phyloP scores from a whole-genome alignment of 2,113 vertebrate genomes.

The Daphoenositta chrysoptera region DNA sequence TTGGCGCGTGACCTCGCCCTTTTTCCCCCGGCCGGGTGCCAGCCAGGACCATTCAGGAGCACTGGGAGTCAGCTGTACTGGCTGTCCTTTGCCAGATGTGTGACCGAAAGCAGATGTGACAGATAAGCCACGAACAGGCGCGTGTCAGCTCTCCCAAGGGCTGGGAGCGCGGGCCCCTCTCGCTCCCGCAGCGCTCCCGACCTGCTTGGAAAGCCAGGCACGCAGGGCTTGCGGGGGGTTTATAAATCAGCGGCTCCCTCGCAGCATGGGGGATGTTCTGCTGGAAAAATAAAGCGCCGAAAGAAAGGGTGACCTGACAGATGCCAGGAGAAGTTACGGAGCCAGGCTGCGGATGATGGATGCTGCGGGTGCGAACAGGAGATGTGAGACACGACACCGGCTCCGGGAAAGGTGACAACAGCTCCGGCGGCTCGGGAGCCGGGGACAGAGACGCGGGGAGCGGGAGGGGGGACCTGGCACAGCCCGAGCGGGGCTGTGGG shows the following conservation, averaged over 20 bases:
- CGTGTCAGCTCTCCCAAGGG: not conserved
- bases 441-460: not conserved
- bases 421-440: not conserved
- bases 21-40: slow-evolving; percentile 4
- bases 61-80: not conserved
- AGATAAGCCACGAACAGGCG: slow-evolving; percentile 4
- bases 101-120: slow-evolving; percentile 49
- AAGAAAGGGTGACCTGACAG: not conserved
- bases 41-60: slow-evolving; percentile 24
- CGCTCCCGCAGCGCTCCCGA: not conserved
- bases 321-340: not conserved
- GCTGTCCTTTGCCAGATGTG: slow-evolving; percentile 47
- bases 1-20: slow-evolving; percentile 21
- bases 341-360: not conserved
- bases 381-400: not conserved
- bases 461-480: rapidly evolving
- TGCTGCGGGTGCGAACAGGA: not conserved
- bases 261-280: not conserved
- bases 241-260: not conserved
- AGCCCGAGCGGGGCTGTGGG: not conserved
- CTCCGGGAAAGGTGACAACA: not conserved
- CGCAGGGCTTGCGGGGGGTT: not conserved
- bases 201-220: not conserved
- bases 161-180: not conserved
- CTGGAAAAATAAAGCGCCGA: not conserved